Percentiles rank a stretch among this genome's conserved stretches.
Evolutionary conservation across 1,140 invertebrate species (phyloP).

Genomic region (Drosophila setifemur): DNA sequence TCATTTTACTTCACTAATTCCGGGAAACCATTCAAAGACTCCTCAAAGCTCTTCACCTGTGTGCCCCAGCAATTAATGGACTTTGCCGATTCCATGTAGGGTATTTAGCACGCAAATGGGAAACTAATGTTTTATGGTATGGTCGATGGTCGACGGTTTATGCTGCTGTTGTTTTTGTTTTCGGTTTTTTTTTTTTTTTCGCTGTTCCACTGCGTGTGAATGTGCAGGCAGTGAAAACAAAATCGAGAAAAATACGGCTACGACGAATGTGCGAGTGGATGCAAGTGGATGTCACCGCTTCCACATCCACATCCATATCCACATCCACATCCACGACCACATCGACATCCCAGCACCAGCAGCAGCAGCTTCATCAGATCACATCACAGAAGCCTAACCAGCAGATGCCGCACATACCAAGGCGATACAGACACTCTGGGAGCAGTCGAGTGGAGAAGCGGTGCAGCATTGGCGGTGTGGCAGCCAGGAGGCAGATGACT

Average conservation of each 20-base stretch:
- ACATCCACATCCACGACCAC: conserved; percentile 10
- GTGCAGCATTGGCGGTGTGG: conserved; percentile 5
- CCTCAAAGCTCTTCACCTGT: conserved; percentile 4
- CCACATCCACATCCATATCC: conserved; percentile 26
- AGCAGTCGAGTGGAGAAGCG: conserved; percentile 34
- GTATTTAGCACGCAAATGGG: conserved; percentile 79
- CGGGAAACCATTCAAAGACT: background rate
- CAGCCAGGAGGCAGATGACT: conserved; percentile 21
- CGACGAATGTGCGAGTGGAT: conserved; percentile 65
- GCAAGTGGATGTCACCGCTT: conserved; percentile 77
- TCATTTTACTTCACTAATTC: conserved; percentile 13
- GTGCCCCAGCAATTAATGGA: conserved; percentile 20
- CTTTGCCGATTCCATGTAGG: conserved; percentile 48
- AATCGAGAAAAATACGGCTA: conserved; percentile 58
- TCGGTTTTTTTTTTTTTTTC: conserved; percentile 35
- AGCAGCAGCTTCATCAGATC: conserved; percentile 56
- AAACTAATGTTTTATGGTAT: conserved; percentile 79
- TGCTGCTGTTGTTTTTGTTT: conserved; percentile 27
- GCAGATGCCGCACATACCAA: conserved; percentile 79
- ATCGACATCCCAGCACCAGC: conserved; percentile 3
- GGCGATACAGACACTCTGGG: conserved; percentile 76
- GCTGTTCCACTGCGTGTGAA: conserved; percentile 66
- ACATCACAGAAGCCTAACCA: conserved; percentile 74
- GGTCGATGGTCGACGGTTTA: conserved; percentile 50
- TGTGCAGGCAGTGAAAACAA: conserved; percentile 56